A percentile compares a stretch with the other conserved stretches of the same genome.
Evolutionary conservation across 2,113 vertebrate genomes (phyloP).

Genomic region (Chlorodrepanis virens): DNA sequence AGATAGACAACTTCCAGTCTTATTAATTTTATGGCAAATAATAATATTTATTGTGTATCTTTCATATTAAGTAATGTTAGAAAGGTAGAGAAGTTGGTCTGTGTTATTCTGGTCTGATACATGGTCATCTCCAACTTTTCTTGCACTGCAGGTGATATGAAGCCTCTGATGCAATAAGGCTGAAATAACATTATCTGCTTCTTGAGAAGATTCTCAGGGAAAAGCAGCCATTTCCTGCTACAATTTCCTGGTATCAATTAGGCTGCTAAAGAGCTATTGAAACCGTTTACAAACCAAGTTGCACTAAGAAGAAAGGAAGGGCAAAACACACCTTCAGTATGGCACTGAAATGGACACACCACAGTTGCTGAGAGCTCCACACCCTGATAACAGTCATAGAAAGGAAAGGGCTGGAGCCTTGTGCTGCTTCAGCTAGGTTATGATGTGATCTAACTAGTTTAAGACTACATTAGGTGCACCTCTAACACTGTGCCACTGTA

Average conservation of each 20-base stretch:
- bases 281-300: background rate
- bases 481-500: background rate
- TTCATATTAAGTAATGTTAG: background rate
- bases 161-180: background rate
- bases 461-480: background rate
- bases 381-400: rapidly evolving
- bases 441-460: background rate
- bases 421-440: background rate
- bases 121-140: background rate
- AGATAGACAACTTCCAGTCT: background rate
- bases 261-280: background rate
- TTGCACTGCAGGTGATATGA: background rate
- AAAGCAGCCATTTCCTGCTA: background rate
- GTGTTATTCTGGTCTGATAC: background rate
- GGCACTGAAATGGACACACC: background rate
- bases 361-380: background rate
- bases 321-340: background rate
- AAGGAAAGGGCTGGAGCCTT: background rate
- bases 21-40: background rate
- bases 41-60: background rate
- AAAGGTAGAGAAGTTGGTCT: background rate
- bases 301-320: background rate
- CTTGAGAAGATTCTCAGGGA: background rate
- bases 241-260: background rate
- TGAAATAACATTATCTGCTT: background rate